A percentile compares a stretch with the other conserved stretches of the same genome.
Conservation (phyloP, 1,140 invertebrate species). For the Orchesella cincta region DNA sequence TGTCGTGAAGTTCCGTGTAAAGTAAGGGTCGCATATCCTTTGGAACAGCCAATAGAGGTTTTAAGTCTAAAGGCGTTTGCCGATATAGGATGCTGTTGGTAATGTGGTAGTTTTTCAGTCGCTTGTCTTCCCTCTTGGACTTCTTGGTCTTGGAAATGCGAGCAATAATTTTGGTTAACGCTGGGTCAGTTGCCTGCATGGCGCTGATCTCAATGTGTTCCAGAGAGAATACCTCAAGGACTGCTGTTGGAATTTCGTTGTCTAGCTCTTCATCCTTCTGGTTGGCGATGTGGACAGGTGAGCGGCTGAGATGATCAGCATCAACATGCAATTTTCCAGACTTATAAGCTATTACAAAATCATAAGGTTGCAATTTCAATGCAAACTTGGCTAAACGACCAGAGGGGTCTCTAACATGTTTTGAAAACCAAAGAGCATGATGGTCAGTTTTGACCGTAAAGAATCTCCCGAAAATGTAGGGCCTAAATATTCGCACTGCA, state of each 20-base stretch:
- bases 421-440: not conserved
- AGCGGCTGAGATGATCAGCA: constrained; percentile 46
- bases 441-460: not conserved
- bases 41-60: not conserved
- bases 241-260: not conserved
- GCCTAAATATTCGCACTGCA: not conserved
- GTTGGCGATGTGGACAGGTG: not conserved
- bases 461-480: not conserved
- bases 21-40: not conserved
- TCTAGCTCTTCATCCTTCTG: not conserved
- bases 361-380: not conserved
- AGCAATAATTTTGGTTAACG: not conserved
- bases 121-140: not conserved
- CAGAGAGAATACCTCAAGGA: not conserved
- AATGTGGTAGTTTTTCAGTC: not conserved
- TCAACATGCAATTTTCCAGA: constrained; percentile 38
- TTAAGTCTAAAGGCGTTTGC: not conserved
- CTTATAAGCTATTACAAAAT: constrained; percentile 46
- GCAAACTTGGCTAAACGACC: not conserved
- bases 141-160: not conserved
- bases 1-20: not conserved
- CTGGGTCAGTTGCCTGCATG: not conserved
- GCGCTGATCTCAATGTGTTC: not conserved
- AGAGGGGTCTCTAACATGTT: not conserved
- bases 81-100: not conserved